A percentile compares a stretch with the other conserved stretches of the same genome.
Conservation (phyloP, 2,888 invertebrate species). For the Pachliopta kotzebuea region DNA sequence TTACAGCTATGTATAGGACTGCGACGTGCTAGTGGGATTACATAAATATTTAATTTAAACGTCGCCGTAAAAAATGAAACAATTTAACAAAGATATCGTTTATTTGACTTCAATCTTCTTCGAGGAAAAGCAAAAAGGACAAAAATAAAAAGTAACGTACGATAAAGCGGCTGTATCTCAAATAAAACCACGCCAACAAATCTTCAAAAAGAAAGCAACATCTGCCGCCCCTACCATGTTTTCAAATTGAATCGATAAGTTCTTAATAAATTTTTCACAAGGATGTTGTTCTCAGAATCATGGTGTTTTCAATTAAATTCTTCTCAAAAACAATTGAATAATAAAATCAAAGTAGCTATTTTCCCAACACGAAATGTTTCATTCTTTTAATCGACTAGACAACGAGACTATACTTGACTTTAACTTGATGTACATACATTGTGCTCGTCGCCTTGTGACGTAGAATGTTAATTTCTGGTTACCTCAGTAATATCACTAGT, state of each 20-base stretch:
- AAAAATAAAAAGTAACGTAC: slow-evolving; percentile 29
- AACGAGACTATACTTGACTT: no score
- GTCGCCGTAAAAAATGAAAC: slow-evolving; percentile 12
- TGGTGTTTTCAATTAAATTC: background rate
- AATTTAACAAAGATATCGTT: slow-evolving; percentile 6
- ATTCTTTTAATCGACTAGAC: no score
- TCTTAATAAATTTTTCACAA: slow-evolving; percentile 2
- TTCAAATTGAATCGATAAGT: background rate
- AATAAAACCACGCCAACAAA: slow-evolving; percentile 29
- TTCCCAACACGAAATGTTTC: no score
- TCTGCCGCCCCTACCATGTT: slow-evolving; percentile 18
- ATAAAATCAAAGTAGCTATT: no score
- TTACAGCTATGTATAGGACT: background rate
- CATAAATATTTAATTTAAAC: slow-evolving; percentile 2
- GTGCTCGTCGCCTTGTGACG: no score
- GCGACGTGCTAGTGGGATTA: background rate
- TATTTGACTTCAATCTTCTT: slow-evolving; percentile 16
- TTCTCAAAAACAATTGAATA: no score
- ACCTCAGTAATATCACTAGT: no score
- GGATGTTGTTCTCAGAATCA: background rate
- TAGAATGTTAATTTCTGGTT: no score
- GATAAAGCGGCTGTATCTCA: slow-evolving; percentile 27
- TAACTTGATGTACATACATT: no score
- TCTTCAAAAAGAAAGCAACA: slow-evolving; percentile 29
- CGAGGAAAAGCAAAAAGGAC: slow-evolving; percentile 19